Evolutionary conservation across 2,113 vertebrate genomes (phyloP).

Genomic region (Festucalex cinctus): DNA sequence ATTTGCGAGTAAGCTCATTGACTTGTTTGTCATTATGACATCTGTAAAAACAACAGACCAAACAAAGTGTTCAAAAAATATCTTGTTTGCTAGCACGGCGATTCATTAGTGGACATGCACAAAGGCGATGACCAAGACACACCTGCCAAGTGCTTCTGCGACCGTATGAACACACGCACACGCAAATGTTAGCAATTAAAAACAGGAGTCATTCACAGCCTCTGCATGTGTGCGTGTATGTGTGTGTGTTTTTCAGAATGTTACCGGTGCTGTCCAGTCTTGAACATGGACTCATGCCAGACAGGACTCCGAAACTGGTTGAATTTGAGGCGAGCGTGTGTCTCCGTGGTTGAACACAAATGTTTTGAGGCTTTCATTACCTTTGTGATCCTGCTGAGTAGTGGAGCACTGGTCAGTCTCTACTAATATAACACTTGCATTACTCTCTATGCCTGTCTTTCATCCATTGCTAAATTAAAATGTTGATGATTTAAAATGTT

Average conservation of each 20-base stretch:
- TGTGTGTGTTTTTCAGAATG: slow-evolving; percentile 71
- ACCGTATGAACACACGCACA: slow-evolving; percentile 66
- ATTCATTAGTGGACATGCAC: slow-evolving; percentile 79
- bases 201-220: no score
- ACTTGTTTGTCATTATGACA: neutral
- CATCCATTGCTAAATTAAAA: neutral
- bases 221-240: neutral
- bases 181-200: neutral
- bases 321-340: slow-evolving; percentile 84
- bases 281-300: slow-evolving; percentile 78
- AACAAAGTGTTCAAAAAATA: neutral
- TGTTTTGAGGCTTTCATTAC: slow-evolving; percentile 96
- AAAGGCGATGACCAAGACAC: slow-evolving; percentile 32
- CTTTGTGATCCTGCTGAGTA: slow-evolving; percentile 97
- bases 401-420: slow-evolving; percentile 82
- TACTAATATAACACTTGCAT: no score
- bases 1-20: slow-evolving; percentile 19
- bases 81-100: slow-evolving; percentile 43
- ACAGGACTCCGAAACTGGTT: slow-evolving; percentile 80
- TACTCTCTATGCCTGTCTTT: no score
- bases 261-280: slow-evolving; percentile 78
- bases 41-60: neutral
- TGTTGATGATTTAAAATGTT: neutral
- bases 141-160: slow-evolving; percentile 82
- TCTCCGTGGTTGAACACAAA: slow-evolving; percentile 88